A percentile compares a stretch with the other conserved stretches of the same genome.
phyloP scores from a whole-genome alignment of 2,113 vertebrate genomes.

The Hystrix cristata region DNA sequence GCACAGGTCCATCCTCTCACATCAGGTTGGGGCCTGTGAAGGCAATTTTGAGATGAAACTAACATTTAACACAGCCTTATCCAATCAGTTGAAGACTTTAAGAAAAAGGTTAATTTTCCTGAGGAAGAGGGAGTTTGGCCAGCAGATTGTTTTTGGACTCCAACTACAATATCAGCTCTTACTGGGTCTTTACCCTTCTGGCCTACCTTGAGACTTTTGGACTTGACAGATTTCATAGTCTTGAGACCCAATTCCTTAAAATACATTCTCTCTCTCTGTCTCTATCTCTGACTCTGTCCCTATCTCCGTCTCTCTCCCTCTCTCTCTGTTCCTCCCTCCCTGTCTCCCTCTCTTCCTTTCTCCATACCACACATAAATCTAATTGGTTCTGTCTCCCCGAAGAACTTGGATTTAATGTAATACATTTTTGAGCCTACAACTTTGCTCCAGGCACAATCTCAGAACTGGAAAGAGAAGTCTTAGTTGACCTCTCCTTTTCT shows the following conservation, averaged over 20 bases:
- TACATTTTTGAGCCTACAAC: neutral
- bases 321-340: too few relatives aligned
- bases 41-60: neutral
- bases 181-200: neutral
- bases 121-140: neutral
- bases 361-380: neutral
- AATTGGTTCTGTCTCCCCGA: neutral
- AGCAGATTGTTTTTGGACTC: neutral
- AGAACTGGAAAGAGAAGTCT: neutral
- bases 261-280: neutral
- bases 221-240: neutral
- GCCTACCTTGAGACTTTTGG: neutral
- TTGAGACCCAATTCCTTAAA: slow-evolving; percentile 18
- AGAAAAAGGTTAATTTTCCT: neutral
- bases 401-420: neutral
- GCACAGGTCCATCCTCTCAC: neutral
- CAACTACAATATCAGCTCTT: neutral
- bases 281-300: too few relatives aligned
- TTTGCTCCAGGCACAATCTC: slow-evolving; percentile 16
- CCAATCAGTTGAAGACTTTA: neutral
- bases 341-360: neutral
- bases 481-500: neutral
- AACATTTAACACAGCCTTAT: slow-evolving; percentile 12
- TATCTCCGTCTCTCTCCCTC: neutral
- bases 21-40: neutral